These are phyloP conservation scores for Parasteatoda tepidariorum DNA, from an alignment of 1,140 invertebrate species.

Conservation along the genomic window DNA sequence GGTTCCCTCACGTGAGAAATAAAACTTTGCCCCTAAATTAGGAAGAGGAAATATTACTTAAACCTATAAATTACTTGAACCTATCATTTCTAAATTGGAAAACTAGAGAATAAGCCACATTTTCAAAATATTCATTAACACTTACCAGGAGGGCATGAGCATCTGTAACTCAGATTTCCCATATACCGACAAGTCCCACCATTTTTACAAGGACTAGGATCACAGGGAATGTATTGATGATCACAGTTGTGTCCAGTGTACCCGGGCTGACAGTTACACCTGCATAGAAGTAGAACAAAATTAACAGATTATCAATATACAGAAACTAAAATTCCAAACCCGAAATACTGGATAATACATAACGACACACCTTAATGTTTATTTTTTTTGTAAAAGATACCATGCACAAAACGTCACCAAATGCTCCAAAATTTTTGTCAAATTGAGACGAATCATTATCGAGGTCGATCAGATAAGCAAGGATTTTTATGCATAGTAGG, in stretches of 20 bases:
- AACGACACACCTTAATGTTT: background rate
- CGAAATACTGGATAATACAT: background rate
- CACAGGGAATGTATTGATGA: constrained; percentile 88
- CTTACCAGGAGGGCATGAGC: constrained; percentile 80
- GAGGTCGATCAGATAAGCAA: no score
- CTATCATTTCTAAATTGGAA: background rate
- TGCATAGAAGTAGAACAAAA: constrained; percentile 1
- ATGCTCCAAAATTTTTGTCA: no score
- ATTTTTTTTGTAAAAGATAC: background rate
- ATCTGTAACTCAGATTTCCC: constrained; percentile 83
- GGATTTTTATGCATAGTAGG: no score
- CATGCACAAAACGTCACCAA: no score
- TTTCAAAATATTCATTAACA: background rate
- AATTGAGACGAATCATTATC: no score
- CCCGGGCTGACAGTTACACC: constrained; percentile 87
- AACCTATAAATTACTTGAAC: background rate
- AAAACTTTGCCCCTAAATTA: no score
- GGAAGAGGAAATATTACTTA: no score
- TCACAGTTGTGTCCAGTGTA: constrained; percentile 92
- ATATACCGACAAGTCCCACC: constrained; percentile 83
- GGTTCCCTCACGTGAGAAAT: no score
- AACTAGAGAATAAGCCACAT: background rate
- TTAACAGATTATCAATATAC: background rate
- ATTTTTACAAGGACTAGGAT: constrained; percentile 89
- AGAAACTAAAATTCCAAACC: background rate